Evolutionary conservation across 2,888 invertebrate species (phyloP).

Genomic region (Cephus sareptanus): DNA sequence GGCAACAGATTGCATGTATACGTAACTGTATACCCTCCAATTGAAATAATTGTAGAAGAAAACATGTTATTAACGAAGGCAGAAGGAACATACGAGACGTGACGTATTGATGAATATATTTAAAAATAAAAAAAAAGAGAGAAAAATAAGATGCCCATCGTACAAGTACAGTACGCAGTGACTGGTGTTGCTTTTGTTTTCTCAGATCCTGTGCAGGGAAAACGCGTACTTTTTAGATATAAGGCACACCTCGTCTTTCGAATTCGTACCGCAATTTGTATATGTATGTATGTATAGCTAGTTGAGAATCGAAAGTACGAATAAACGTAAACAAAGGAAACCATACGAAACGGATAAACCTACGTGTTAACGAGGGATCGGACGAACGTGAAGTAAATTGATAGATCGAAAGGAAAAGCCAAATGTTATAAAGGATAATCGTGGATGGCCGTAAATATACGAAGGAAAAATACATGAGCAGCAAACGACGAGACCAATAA

Average conservation of each 20-base stretch:
- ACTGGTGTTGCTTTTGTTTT: background rate
- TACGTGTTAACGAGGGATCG: background rate
- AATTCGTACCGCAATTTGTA: slow-evolving; percentile 5
- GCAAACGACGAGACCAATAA: slow-evolving; percentile 39
- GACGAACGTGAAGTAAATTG: background rate
- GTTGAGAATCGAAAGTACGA: background rate
- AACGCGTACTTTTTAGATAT: background rate
- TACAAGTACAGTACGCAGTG: background rate
- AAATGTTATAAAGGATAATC: background rate
- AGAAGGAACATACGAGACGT: background rate
- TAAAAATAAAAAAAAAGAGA: too few relatives aligned
- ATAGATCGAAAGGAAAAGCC: background rate
- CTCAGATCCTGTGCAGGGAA: background rate
- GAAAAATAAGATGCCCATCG: background rate
- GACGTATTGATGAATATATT: background rate
- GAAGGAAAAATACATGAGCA: background rate
- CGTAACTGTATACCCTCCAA: background rate
- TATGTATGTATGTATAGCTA: background rate
- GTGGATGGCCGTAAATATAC: background rate
- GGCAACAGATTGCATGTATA: background rate
- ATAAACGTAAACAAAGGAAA: background rate
- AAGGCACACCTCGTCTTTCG: slow-evolving; percentile 1
- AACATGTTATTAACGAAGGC: background rate
- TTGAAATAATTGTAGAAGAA: background rate
- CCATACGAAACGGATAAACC: background rate